Evolutionary conservation across 1,140 invertebrate species (phyloP), one percentile per base, ranked within the genome.

Genomic region (Penaeus vannamei): DNA sequence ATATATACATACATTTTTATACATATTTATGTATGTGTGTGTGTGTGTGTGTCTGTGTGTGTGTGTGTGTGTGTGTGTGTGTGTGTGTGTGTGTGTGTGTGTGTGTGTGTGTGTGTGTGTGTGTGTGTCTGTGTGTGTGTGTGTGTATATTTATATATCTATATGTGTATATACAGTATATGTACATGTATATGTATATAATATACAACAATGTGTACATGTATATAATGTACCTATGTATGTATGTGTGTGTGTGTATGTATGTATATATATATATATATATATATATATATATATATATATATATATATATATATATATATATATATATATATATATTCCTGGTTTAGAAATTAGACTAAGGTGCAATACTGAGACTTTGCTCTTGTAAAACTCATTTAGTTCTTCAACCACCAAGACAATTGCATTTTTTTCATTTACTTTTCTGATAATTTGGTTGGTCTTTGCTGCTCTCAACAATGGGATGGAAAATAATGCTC

Each of bases 281-380:
- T 83, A 61, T 83, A 83, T 83, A 61, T 83, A 83, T 83, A 61
- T 83, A 83, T 83, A 61, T 83, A 83, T 83, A 61, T 83, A 83
- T 83, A 53, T 84, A 84, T 84, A 61, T 61, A 84, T 62, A 61
- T 60, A 84, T 64, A 32, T 62, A 84, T 66, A 42, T 64, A 26
- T 66, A 32, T 36, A 84, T 32, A 36, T 23, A 36, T 64, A 46
- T 32, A 36, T 29, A 53, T 53, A 0, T 12, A 14, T 53, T 89
- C 87, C 87, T 89, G 87, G 87, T 89, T 89, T 89, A 81, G 87
- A 77, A 79, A 64, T 59, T 84, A 89, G 76, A 89, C 72, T 76
- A 42, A 66, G 87, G 87, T 89, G 87, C 87, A 89, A 89, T 89
- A 89, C 82, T 85, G 82, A 84, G 32, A 66, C 72, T 82, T 82